Evolutionary conservation across 2,888 invertebrate species (phyloP).

Genomic region (Polydesmus complanatus): DNA sequence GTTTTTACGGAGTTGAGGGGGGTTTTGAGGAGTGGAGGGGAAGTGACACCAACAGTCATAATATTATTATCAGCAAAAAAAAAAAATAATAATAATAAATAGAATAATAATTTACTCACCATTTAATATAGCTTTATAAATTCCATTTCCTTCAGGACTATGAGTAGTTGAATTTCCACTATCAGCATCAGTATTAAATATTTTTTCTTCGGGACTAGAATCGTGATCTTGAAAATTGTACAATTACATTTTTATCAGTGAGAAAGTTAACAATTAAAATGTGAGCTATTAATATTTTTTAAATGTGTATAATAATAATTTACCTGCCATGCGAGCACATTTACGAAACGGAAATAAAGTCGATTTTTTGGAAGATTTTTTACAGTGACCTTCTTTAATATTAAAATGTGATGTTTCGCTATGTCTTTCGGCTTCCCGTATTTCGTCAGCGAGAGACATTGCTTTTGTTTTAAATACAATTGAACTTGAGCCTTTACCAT

Average conservation of each 20-base stretch:
- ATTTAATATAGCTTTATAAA: not conserved
- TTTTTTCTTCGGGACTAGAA: conserved; percentile 72
- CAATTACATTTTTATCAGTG: not conserved
- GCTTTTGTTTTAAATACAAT: conserved; percentile 15
- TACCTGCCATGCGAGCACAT: conserved; percentile 10
- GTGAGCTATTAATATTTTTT: not conserved
- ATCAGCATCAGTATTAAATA: conserved; percentile 65
- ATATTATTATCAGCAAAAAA: no score
- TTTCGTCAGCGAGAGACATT: conserved; percentile 53
- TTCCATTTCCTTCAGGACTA: conserved; percentile 56
- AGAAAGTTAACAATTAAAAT: not conserved
- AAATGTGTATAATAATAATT: not conserved
- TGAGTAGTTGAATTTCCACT: conserved; percentile 86
- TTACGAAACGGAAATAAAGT: conserved; percentile 13
- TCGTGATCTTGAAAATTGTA: no score
- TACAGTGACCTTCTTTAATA: not conserved
- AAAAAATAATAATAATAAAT: no score
- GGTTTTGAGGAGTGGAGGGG: no score
- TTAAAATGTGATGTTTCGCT: conserved; percentile 28
- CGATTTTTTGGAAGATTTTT: not conserved
- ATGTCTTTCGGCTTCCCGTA: conserved; percentile 36
- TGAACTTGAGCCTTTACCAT: conserved; percentile 1
- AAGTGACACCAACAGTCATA: no score
- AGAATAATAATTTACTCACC: not conserved
- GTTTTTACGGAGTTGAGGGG: no score